Evolutionary conservation across 2,888 invertebrate genomes (phyloP).

Genomic region (Nephrocerus scutellatus): DNA sequence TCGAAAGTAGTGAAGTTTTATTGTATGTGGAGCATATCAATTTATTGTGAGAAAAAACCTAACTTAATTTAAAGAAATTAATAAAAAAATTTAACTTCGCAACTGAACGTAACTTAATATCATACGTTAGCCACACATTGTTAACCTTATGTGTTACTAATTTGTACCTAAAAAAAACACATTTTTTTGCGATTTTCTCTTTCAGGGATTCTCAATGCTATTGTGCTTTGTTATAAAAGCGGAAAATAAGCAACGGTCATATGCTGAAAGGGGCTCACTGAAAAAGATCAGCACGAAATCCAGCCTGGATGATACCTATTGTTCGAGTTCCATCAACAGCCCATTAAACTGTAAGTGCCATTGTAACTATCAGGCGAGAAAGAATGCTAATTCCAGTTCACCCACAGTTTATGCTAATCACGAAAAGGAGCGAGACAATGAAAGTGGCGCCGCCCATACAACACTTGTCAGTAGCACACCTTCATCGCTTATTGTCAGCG

Average conservation of each 20-base stretch:
- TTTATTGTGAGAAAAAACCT: no score
- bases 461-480: no score
- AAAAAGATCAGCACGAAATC: conserved; percentile 41
- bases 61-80: no score
- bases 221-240: conserved; percentile 46
- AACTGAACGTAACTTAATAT: no score
- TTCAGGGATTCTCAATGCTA: conserved; percentile 43
- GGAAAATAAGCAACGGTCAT: conserved; percentile 37
- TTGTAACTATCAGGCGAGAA: neutral
- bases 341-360: conserved; percentile 45
- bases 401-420: conserved; percentile 44
- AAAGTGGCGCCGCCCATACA: conserved; percentile 34
- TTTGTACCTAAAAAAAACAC: no score
- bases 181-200: no score
- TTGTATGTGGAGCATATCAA: no score
- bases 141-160: no score
- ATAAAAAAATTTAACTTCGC: no score
- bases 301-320: conserved; percentile 45
- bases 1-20: no score
- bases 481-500: conserved; percentile 15
- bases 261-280: no score
- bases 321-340: conserved; percentile 44
- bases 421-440: conserved; percentile 45
- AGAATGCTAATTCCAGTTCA: conserved; percentile 2
- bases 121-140: no score